Evolutionary conservation across 2,888 invertebrate species (phyloP), one percentile per base, ranked within the genome.

Genomic region (Mylabris sibirica): DNA sequence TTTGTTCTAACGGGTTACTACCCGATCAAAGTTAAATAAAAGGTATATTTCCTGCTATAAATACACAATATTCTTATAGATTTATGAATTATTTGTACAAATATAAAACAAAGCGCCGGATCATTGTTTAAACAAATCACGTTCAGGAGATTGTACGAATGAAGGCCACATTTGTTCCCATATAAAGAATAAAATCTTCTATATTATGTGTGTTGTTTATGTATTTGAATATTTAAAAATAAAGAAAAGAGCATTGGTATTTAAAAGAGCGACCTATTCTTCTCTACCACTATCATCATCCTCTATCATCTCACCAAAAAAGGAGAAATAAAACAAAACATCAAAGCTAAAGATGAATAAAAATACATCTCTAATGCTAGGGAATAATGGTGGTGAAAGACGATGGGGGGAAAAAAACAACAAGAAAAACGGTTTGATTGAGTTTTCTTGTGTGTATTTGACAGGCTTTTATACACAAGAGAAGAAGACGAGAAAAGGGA

Each of bases 391-490:
- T 30, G 30, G 30, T 30, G 30, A 30, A 30, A 30, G 30, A 30
- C 30, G 5, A 30, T 6, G 8, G 30, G 8, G 30, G 30, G 1
- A 30, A 30, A n/a, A 3, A 41, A 44, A 11, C 4, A 44, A 44
- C n/a, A 17, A 44, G n/a, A 44, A 5, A 4, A n/a, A 11, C 5
- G 44, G 12, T 44, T 44, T 17, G 44, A 44, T 44, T 44, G 44
- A 44, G n/a, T n/a, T 3, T n/a, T 44, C 6, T 44, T 26, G 53
- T 62, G 65, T 68, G 68, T 59, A 41, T 49, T 65, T 68, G 68
- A 68, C 68, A 68, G 64, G 60, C 60, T 67, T 60, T 68, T 60
- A 62, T 68, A 57, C 49, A 64, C n/a, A 26, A 49, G 38, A 53
- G 41, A 59, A 24, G 49, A 3, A 1, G 12, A n/a, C 44, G n/a